phyloP scores from a whole-genome alignment of 2,888 invertebrate species.

The Drosophila atripex region DNA sequence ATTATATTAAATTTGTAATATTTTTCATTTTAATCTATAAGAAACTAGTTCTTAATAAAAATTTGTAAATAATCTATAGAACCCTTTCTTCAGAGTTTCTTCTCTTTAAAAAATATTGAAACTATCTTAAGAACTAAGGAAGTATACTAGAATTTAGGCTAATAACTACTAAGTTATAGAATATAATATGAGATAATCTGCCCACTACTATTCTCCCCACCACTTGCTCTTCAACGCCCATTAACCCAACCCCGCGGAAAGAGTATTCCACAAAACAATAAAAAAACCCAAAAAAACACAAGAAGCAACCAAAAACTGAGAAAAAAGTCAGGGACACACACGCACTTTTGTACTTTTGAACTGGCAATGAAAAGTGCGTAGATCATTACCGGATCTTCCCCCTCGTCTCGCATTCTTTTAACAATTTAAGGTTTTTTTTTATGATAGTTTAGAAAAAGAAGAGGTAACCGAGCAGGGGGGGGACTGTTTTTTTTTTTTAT shows the following conservation, averaged over 20 bases:
- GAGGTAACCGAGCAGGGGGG: too few species aligned
- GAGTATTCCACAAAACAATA: slow-evolving; percentile 7
- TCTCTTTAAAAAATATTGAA: too few species aligned
- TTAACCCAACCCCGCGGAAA: background rate
- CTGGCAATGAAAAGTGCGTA: slow-evolving; percentile 73
- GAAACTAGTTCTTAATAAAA: too few species aligned
- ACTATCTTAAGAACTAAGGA: too few species aligned
- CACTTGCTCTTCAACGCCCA: background rate
- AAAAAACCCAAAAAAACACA: background rate
- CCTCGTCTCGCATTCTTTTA: slow-evolving; percentile 49
- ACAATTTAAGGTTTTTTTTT: slow-evolving; percentile 17
- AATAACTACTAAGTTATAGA: too few species aligned
- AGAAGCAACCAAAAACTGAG: slow-evolving; percentile 14
- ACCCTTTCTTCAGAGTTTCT: too few species aligned
- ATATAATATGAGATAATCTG: too few species aligned
- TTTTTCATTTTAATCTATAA: too few species aligned
- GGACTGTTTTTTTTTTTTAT: slow-evolving; percentile 40
- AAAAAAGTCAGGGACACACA: slow-evolving; percentile 24
- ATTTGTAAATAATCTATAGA: background rate
- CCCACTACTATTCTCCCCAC: too few species aligned
- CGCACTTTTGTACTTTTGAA: slow-evolving; percentile 24
- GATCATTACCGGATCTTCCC: slow-evolving; percentile 44
- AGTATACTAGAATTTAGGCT: too few species aligned
- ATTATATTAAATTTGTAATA: too few species aligned
- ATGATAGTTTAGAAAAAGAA: background rate